phyloP scores from a whole-genome alignment of 2,797 vertebrate species.

The Cossypha niveicapilla region DNA sequence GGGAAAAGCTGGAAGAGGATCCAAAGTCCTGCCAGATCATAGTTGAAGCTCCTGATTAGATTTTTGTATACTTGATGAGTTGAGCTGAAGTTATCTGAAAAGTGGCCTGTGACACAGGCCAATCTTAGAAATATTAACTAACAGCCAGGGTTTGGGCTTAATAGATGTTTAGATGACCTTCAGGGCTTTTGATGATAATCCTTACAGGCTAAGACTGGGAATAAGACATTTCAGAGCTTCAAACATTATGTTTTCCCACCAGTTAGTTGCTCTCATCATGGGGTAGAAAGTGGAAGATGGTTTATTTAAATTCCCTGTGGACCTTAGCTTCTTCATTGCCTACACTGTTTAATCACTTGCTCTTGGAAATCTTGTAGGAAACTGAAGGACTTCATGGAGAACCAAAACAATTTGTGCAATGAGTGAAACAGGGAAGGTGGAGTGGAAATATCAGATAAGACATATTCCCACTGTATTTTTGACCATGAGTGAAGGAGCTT shows the following conservation, averaged over 20 bases:
- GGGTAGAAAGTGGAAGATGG: not conserved
- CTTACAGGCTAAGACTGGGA: not conserved
- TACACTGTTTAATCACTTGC: not conserved
- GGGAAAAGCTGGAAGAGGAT: not conserved
- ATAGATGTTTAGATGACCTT: not conserved
- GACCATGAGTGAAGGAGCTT: not conserved
- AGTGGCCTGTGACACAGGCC: not conserved
- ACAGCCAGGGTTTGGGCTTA: not conserved
- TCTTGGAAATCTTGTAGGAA: not conserved
- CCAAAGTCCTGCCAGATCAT: accelerated
- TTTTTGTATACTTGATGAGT: not conserved
- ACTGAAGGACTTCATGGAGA: not conserved
- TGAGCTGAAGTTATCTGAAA: not conserved
- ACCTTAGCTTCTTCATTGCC: not conserved
- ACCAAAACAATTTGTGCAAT: not conserved
- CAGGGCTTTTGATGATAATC: not conserved
- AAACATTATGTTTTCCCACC: not conserved
- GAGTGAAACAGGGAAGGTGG: not conserved
- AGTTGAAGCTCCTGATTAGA: not conserved
- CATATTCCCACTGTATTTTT: not conserved
- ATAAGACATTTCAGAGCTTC: not conserved
- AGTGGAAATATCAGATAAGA: not conserved
- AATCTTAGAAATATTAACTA: not conserved
- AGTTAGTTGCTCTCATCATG: not conserved
- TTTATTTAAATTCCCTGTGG: not conserved